Conservation (phyloP, 1,140 invertebrate genomes). For the Caenorhabditis brenneri region DNA sequence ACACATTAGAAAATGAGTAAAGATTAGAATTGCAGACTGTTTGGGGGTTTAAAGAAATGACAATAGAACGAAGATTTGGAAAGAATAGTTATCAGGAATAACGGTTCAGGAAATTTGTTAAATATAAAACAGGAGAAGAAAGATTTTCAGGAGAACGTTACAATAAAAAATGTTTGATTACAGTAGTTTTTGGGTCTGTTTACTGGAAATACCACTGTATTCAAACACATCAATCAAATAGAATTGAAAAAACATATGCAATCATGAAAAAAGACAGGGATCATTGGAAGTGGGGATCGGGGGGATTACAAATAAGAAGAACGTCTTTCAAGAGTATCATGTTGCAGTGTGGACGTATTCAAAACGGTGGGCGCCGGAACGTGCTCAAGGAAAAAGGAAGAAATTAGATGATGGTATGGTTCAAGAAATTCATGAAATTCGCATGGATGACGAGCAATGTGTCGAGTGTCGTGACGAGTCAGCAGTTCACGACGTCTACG, state of each 20-base stretch:
- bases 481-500: background rate
- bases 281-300: too few species aligned
- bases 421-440: slow-evolving; percentile 24
- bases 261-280: too few species aligned
- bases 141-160: too few species aligned
- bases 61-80: too few species aligned
- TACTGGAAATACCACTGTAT: too few species aligned
- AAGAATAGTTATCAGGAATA: too few species aligned
- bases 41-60: background rate
- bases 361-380: background rate
- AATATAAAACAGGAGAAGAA: too few species aligned
- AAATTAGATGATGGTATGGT: background rate
- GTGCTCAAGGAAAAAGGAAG: background rate
- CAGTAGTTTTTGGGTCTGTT: too few species aligned
- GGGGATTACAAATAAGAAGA: background rate
- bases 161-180: too few species aligned
- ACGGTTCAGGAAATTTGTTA: too few species aligned
- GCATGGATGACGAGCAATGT: slow-evolving; percentile 5
- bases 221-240: too few species aligned
- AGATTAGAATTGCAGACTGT: background rate
- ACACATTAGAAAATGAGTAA: background rate
- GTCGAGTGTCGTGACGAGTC: background rate
- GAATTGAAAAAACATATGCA: too few species aligned
- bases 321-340: background rate
- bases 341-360: background rate